These are phyloP conservation scores for Enteromius unitaeniatus DNA, from an alignment of 2,797 vertebrate species.

Conservation along the genomic window DNA sequence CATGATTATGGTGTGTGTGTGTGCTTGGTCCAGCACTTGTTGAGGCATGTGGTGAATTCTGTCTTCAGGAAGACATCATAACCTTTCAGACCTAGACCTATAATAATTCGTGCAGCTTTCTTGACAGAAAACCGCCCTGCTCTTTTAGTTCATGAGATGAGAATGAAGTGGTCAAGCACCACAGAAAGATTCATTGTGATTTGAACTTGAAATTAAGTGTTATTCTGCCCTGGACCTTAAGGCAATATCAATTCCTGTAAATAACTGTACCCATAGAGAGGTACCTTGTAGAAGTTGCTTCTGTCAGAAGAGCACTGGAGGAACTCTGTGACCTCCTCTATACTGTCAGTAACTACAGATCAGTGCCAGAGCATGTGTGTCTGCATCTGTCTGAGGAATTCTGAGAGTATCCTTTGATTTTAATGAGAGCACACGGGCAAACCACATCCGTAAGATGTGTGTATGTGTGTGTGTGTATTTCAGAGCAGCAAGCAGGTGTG, in stretches of 20 bases:
- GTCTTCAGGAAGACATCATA: conserved; percentile 24
- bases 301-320: neutral
- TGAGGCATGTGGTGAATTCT: conserved; percentile 44
- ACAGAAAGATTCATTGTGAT: too few species aligned
- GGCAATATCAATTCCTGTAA: too few species aligned
- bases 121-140: neutral
- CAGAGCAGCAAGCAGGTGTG: too few species aligned
- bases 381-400: neutral
- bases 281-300: neutral
- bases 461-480: too few species aligned
- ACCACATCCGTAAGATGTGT: neutral
- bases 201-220: too few species aligned
- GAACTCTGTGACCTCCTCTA: neutral
- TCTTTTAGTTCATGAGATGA: neutral
- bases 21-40: conserved; percentile 41
- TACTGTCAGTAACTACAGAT: neutral
- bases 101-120: conserved; percentile 27
- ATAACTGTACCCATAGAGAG: neutral
- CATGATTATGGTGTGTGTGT: neutral
- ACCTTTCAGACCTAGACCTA: conserved; percentile 42
- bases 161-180: neutral
- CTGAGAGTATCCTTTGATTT: conserved; percentile 11
- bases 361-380: neutral
- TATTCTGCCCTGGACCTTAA: too few species aligned
- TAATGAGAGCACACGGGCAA: conserved; percentile 39